These are phyloP conservation scores for Drosophila prolongata DNA, from an alignment of 2,888 invertebrate genomes.

Conservation along the genomic window DNA sequence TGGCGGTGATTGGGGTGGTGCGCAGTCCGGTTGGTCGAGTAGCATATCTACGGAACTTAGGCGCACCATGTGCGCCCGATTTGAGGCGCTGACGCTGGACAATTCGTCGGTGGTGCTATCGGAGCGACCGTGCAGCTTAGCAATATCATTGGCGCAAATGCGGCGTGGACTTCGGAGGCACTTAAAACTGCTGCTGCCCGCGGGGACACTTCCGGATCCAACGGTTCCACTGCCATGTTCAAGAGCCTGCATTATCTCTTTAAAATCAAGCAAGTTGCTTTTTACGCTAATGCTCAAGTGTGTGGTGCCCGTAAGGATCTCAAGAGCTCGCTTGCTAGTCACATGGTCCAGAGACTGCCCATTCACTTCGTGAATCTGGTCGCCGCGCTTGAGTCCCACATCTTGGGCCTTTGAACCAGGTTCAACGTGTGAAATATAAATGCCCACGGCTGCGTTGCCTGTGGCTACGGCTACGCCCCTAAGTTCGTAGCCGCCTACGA, in stretches of 20 bases:
- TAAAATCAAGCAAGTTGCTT: conserved; percentile 96
- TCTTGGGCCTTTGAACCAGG: conserved; percentile 97
- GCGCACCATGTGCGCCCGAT: conserved; percentile 84
- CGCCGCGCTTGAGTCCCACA: conserved; percentile 97
- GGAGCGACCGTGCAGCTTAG: conserved; percentile 86
- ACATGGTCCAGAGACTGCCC: conserved; percentile 98
- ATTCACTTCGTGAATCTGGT: conserved; percentile 99
- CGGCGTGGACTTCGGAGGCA: conserved; percentile 79
- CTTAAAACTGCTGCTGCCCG: conserved; percentile 64
- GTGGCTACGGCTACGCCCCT: conserved; percentile 79
- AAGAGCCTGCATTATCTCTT: conserved; percentile 87
- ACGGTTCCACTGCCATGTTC: conserved; percentile 78
- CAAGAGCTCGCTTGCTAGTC: conserved; percentile 95
- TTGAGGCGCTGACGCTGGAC: conserved; percentile 24
- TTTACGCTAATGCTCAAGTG: conserved; percentile 98
- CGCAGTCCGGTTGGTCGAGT: conserved; percentile 82
- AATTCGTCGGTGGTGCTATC: conserved; percentile 76
- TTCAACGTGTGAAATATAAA: conserved; percentile 97
- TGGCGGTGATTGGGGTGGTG: conserved; percentile 80
- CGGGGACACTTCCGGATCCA: conserved; percentile 27
- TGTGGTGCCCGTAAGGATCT: conserved; percentile 96
- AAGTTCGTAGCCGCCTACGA: conserved; percentile 96
- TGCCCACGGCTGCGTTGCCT: conserved; percentile 89
- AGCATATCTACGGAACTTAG: conserved; percentile 90
- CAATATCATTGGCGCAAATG: conserved; percentile 87